Evolutionary conservation across 2,113 vertebrate species (phyloP), one percentile per base, ranked within the genome.

Genomic region (Heterocephalus glaber): DNA sequence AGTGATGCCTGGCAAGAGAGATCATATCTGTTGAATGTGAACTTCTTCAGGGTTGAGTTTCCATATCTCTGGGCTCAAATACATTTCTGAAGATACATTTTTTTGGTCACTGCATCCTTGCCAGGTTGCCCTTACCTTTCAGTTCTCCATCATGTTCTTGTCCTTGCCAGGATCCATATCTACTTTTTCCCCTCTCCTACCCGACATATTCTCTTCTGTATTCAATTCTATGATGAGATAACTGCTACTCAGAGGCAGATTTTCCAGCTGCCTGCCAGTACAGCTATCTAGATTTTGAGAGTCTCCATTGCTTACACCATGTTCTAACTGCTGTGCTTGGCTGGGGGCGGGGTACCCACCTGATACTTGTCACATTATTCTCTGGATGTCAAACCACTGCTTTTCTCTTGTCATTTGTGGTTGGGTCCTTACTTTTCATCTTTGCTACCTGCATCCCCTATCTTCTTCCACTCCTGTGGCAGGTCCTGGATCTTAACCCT

Each of bases 31-130:
- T 17, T 44, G 61, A 84, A 60, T 16, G 52, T 5, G 44, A 74
- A 4, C 49, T 80, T 92, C 63, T 49, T 80, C n/a, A 88, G 92
- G 76, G 35, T 4, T n/a, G 44, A 86, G 41, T 92, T 83, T 94
- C 41, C 12, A 28, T 28, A 68, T 41, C n/a, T 84, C 24, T 56
- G 63, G 35, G 56, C 26, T 92, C 20, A 61, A 54, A 33, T 77
- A 68, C 2, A 17, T 63, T 95, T 90, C 90, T 63, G 30, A 86
- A 88, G 63, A 77, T 90, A 10, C 13, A 81, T 20, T 92, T 66
- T 30, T 26, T 81, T 49, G 20, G 61, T 83, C 38, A 90, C 33
- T 16, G 26, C n/a, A 76, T 81, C 14, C 41, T 91, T 90, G 54
- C n/a, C 28, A 44, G 72, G 41, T 38, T 86, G 26, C 28, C 22